Evolutionary conservation across 2,113 vertebrate species (phyloP), one percentile per base, ranked within the genome.

Genomic region (Rhea pennata): DNA sequence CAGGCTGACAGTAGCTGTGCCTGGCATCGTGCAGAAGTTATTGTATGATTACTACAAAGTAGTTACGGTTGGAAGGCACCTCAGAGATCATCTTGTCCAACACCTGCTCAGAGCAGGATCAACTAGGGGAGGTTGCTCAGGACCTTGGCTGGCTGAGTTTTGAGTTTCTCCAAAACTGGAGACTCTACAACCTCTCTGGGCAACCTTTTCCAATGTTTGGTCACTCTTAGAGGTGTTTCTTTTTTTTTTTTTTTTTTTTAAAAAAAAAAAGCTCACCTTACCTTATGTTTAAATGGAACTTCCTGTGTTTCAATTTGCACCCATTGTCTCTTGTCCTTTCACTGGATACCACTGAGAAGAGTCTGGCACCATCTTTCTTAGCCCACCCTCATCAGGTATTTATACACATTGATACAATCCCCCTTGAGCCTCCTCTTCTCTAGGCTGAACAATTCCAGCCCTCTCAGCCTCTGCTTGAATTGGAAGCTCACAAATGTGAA

Each of bases 201-300:
- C 22, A 85, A 4, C 15, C 6, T 80, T 90, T 90, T 48, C n/a
- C 62, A 61, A 1, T 56, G n/a, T 77, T 80, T 62, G 44, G 15
- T 20, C 23, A 27, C 36, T 76, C 9, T 36, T 70, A 39, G 0
- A 0, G 13, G n/a, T n/a, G n/a, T n/a, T n/a, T n/a, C n/a, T n/a
- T n/a, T n/a, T n/a, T n/a, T n/a, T n/a, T n/a, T n/a, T n/a, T n/a
- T n/a, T n/a, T n/a, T n/a, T n/a, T n/a, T n/a, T 80, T 54, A 70
- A 40, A 74, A n/a, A 15, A 2, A 6, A 46, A 36, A 36, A 36
- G 36, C 36, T 36, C 36, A 36, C 36, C 36, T 36, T 36, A 36
- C 36, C 42, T 54, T 74, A 31, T 13, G n/a, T 84, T 79, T 64
- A 51, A 51, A 58, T 64, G 61, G 27, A 51, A 59, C 74, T 56